Conservation (phyloP, 1,140 invertebrate species). For the Drosophila suzukii region DNA sequence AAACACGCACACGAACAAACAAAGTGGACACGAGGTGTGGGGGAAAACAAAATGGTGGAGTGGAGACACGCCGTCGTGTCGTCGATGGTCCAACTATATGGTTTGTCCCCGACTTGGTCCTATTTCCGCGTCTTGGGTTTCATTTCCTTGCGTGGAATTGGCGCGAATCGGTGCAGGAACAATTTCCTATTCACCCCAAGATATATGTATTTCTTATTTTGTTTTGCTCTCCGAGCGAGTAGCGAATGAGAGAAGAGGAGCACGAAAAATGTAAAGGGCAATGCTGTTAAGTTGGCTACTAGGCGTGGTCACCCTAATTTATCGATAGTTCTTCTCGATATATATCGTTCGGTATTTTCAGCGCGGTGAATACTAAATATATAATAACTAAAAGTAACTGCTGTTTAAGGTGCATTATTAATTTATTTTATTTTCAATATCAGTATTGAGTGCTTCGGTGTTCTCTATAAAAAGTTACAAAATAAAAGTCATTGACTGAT, state of each 20-base stretch:
- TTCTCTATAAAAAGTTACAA: no score
- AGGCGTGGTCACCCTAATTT: not conserved
- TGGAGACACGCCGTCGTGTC: not conserved
- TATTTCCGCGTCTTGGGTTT: slow-evolving; percentile 12
- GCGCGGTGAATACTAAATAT: not conserved
- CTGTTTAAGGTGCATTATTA: not conserved
- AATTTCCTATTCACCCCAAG: slow-evolving; percentile 26
- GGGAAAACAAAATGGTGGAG: slow-evolving; percentile 34
- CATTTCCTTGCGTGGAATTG: slow-evolving; percentile 6
- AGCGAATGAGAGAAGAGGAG: slow-evolving; percentile 25
- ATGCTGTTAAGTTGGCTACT: not conserved
- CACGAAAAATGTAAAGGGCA: slow-evolving; percentile 3
- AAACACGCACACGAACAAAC: slow-evolving; percentile 4
- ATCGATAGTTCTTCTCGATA: not conserved
- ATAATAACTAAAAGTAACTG: no score
- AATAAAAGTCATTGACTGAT: no score
- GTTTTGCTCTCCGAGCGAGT: slow-evolving; percentile 30
- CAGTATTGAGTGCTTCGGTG: no score
- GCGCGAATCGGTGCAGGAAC: slow-evolving; percentile 40
- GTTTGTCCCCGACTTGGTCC: not conserved
- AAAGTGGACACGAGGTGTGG: slow-evolving; percentile 15
- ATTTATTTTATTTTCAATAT: not conserved
- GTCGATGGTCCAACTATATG: not conserved
- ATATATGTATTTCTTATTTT: slow-evolving; percentile 36
- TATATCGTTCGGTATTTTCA: not conserved